Conservation (phyloP, 1,140 invertebrate species). For the Hycleus phaleratus region DNA sequence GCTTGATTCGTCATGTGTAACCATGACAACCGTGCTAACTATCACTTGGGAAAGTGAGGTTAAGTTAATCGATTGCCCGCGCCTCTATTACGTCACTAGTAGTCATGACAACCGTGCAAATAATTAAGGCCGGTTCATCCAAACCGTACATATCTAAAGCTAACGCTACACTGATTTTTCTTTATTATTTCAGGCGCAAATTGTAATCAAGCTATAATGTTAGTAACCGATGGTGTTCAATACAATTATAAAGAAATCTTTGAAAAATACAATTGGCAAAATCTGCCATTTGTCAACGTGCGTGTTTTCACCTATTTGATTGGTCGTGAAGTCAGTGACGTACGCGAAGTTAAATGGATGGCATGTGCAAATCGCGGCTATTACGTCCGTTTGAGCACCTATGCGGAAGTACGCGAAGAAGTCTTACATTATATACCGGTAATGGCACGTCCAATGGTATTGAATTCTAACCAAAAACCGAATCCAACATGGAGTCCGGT, state of each 20-base stretch:
- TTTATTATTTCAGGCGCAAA: slow-evolving; percentile 37
- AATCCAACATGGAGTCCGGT: slow-evolving; percentile 63
- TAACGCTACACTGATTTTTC: not conserved
- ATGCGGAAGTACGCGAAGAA: slow-evolving; percentile 78
- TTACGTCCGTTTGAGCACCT: slow-evolving; percentile 72
- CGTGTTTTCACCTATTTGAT: slow-evolving; percentile 86
- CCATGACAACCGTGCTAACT: too few species aligned
- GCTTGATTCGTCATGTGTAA: too few species aligned
- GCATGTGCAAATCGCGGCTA: slow-evolving; percentile 79
- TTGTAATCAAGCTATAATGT: slow-evolving; percentile 84
- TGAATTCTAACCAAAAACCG: slow-evolving; percentile 55
- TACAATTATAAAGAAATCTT: slow-evolving; percentile 79
- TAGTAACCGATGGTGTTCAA: slow-evolving; percentile 84
- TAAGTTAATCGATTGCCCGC: too few species aligned
- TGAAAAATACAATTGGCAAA: slow-evolving; percentile 63
- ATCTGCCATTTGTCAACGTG: slow-evolving; percentile 55
- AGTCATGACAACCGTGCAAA: too few species aligned
- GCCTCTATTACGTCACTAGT: too few species aligned
- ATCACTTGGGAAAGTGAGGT: too few species aligned
- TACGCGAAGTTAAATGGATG: slow-evolving; percentile 75
- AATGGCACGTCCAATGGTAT: slow-evolving; percentile 66
- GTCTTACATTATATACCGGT: slow-evolving; percentile 73
- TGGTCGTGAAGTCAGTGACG: slow-evolving; percentile 46
- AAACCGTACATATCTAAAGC: too few species aligned
- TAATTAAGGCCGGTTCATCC: too few species aligned